Evolutionary conservation across 1,140 invertebrate species (phyloP), one percentile per base, ranked within the genome.

Genomic region (Tribolium madens): DNA sequence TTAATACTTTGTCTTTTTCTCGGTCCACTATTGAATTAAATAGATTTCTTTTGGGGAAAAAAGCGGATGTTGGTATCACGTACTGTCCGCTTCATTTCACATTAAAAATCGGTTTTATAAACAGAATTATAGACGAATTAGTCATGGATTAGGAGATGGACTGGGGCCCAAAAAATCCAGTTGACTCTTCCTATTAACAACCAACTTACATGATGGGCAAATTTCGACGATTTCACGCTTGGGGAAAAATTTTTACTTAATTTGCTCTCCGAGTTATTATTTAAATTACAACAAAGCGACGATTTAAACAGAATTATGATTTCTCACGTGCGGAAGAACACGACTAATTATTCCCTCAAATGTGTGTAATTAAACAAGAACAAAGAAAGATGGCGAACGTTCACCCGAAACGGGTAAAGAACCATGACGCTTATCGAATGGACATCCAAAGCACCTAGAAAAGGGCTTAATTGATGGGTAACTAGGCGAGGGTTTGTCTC

Each of bases 101-200:
- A 78, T 80, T 71, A 72, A 80, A 80, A 78, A 78, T 78, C 75
- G 47, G 74, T 78, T 80, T 80, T 78, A 80, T 80, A 80, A 80
- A 78, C 75, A 75, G 72, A 78, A 76, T 80, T 78, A 80, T 68
- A 68, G 52, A 21, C n/a, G 47, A 78, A 80, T 78, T 80, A 78
- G 77, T 76, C 72, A 78, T 73, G 76, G 76, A 73, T 78, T 78
- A 78, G 57, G 46, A 77, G 78, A 80, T 75, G 68, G 47, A 72
- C 26, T 64, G 10, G 21, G 13, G 0, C 0, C 7, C 21, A 64
- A 64, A 64, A 64, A 14, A 57, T 7, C 18, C 21, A 13, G 57
- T 64, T 13, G 21, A 26, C 31, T 64, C 12, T 57, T 21, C 52
- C 17, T 26, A 57, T 26, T 57, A 57, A 42, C 36, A 10, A 2